Evolutionary conservation across 2,888 invertebrate genomes (phyloP).

Genomic region (Hypomecis punctinalis): DNA sequence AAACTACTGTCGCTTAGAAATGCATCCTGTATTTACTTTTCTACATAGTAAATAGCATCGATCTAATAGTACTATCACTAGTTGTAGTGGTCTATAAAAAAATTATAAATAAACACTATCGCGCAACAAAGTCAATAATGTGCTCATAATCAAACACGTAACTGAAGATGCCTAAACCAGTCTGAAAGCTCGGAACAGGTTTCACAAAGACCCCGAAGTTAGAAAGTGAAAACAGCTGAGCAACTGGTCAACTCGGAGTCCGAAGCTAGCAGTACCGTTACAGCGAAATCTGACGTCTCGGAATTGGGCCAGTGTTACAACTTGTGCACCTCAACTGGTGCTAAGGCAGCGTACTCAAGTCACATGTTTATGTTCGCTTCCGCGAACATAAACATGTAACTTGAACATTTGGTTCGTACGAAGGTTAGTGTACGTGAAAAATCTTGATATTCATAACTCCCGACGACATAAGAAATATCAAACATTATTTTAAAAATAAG

Average conservation of each 20-base stretch:
- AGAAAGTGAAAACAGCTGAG: slow-evolving; percentile 73
- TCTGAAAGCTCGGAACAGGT: slow-evolving; percentile 17
- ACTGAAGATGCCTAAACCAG: slow-evolving; percentile 11
- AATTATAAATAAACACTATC: not conserved
- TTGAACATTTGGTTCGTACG: no score
- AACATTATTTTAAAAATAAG: no score
- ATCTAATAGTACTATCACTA: not conserved
- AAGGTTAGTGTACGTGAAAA: no score
- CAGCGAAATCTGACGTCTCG: slow-evolving; percentile 74
- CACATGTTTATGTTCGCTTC: no score
- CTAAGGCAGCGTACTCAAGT: no score
- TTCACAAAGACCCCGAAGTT: slow-evolving; percentile 47
- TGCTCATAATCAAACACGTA: not conserved
- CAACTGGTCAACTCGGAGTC: slow-evolving; percentile 39
- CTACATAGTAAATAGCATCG: not conserved
- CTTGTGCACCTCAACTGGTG: slow-evolving; percentile 12
- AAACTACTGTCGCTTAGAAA: no score
- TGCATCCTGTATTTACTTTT: not conserved
- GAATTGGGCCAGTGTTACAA: slow-evolving; percentile 73
- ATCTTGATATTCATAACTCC: no score
- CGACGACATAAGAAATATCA: no score
- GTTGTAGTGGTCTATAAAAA: not conserved
- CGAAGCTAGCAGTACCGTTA: slow-evolving; percentile 68
- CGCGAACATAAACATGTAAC: slow-evolving; percentile 6
- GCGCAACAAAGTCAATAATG: not conserved